Evolutionary conservation across 2,888 invertebrate species (phyloP), one percentile per base, ranked within the genome.

Genomic region (Galeopsomyia nigrocyanea): DNA sequence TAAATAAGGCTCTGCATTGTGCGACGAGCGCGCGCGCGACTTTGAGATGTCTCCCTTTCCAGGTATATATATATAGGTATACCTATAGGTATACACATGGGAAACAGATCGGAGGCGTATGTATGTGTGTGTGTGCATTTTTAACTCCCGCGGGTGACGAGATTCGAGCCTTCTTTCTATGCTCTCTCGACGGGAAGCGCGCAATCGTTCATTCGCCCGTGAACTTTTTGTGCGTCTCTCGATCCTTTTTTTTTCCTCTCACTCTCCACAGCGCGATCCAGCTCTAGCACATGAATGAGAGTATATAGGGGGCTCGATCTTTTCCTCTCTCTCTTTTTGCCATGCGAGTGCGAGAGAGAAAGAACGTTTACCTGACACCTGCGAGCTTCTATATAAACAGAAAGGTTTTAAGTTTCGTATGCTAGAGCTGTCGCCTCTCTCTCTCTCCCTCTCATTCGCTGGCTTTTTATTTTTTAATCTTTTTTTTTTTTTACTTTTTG

Each of bases 1-100:
- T 74, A 74, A 74, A 74, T 74, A 67, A 74, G 74, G 74, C 74
- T 71, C 66, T 64, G 68, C 71, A 71, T 74, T 74, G 74, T 71
- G 61, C 58, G 21, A 17, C 46, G 14, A 19, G 49, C 49, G 14
- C 26, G 49, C 49, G 47, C 16, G 66, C 70, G 65, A 58, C 31
- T 65, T 16, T 21, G 56, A 56, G 22, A 22, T 22, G 56, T 56
- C 56, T 26, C 16, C 39, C 22, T 22, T 56, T 56, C 56, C 56
- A 56, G 56, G 56, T 56, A 56, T 39, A 10, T 39, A 10, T 39
- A 39, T 31, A 10, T 39, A 39, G 26, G 2, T 31, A 31, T 7
- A 7, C 7, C 3, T 31, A 31, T 39, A 39, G 7, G 39, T 39
- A 39, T 39, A 39, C 39, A 39, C 39, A 39, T 39, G 13, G 39